Evolutionary conservation across 2,888 invertebrate genomes (phyloP).

Genomic region (Yponomeuta sedellus): DNA sequence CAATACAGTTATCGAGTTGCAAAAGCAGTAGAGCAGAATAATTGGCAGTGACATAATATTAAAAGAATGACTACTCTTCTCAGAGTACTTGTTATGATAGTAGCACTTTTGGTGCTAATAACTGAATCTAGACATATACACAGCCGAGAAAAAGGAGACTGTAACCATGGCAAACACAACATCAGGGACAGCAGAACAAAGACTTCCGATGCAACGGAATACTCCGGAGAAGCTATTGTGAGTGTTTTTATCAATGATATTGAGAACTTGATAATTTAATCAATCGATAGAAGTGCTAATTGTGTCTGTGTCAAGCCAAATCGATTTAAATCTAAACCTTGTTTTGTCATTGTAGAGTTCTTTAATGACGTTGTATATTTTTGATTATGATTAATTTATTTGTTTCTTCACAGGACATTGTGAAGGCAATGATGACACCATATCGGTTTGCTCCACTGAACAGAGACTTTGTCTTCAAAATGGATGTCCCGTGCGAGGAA

Average conservation of each 20-base stretch:
- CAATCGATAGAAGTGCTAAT: not conserved
- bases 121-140: not conserved
- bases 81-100: not conserved
- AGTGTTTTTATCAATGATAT: not conserved
- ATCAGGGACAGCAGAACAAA: not conserved
- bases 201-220: not conserved
- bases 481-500: conserved; percentile 43
- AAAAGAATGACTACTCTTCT: not conserved
- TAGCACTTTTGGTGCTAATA: not conserved
- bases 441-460: conserved; percentile 51
- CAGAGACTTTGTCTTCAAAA: conserved; percentile 44
- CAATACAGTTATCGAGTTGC: no score
- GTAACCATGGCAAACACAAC: not conserved
- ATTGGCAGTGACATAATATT: not conserved
- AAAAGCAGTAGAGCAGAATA: no score
- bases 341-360: no score
- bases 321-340: not conserved
- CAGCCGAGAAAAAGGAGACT: not conserved
- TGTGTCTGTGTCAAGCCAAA: not conserved
- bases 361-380: no score
- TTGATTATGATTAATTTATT: not conserved
- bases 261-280: not conserved
- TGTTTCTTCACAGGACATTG: conserved; percentile 34
- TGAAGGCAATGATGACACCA: conserved; percentile 34
- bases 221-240: not conserved